Evolutionary conservation across 2,113 vertebrate genomes (phyloP).

Genomic region (Heteronetta atricapilla): DNA sequence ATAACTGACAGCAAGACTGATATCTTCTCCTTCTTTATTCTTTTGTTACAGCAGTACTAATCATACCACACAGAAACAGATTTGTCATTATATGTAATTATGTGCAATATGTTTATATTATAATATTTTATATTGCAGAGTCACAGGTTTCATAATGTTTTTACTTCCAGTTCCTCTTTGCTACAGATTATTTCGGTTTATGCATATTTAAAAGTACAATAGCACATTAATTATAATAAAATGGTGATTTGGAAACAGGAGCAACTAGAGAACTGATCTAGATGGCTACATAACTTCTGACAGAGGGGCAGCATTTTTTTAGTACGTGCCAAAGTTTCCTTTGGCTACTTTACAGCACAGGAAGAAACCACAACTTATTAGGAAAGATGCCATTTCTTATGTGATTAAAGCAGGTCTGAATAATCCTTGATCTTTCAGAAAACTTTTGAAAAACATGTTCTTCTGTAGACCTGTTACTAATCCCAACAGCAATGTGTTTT

Average conservation of each 20-base stretch:
- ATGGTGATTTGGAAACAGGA: neutral
- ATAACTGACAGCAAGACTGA: conserved; percentile 36
- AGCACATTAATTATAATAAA: conserved; percentile 37
- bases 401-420: neutral
- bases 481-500: neutral
- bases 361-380: neutral
- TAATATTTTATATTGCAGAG: conserved; percentile 42
- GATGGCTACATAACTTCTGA: neutral
- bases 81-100: conserved; percentile 63
- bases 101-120: conserved; percentile 60
- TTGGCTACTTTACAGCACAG: neutral
- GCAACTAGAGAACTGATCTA: neutral
- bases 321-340: neutral
- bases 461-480: neutral
- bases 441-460: neutral
- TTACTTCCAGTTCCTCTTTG: conserved; percentile 19
- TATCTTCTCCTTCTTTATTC: conserved; percentile 39
- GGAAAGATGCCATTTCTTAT: neutral
- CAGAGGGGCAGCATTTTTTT: neutral
- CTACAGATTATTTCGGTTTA: conserved; percentile 22
- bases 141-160: conserved; percentile 44
- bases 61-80: conserved; percentile 20
- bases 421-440: conserved; percentile 12
- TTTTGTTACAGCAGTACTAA: conserved; percentile 45
- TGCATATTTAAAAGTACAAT: conserved; percentile 59